A percentile compares a stretch with the other conserved stretches of the same genome.
phyloP scores from a whole-genome alignment of 2,888 invertebrate species.

The Sminthurides aquaticus region DNA sequence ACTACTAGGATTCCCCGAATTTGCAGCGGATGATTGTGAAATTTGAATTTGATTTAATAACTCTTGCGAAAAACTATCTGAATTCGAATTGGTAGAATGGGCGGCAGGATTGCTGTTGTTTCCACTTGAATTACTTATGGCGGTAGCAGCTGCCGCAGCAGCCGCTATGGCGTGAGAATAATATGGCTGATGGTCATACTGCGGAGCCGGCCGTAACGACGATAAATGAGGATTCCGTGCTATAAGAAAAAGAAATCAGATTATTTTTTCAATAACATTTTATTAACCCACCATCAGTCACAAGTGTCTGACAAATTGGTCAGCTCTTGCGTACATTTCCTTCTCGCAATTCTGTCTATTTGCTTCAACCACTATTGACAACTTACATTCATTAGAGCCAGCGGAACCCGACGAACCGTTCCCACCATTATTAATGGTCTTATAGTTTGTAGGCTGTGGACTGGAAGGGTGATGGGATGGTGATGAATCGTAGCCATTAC shows the following conservation, averaged over 20 bases:
- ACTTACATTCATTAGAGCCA: constrained; percentile 15
- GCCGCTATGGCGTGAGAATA: constrained; percentile 14
- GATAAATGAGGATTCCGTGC: constrained; percentile 24
- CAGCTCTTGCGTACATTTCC: too few relatives aligned
- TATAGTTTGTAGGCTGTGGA: constrained; percentile 24
- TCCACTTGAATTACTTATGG: constrained; percentile 13
- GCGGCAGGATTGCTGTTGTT: constrained; percentile 19
- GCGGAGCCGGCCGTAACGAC: constrained; percentile 15
- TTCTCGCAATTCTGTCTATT: not conserved
- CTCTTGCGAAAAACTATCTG: constrained; percentile 24
- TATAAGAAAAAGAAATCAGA: not conserved
- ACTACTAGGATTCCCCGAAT: constrained; percentile 13
- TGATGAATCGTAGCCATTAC: constrained; percentile 22
- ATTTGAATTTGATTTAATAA: constrained; percentile 17
- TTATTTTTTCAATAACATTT: not conserved
- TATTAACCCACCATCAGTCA: not conserved
- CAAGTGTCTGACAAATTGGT: too few relatives aligned
- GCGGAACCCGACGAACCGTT: constrained; percentile 11
- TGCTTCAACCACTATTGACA: not conserved
- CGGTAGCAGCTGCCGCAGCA: constrained; percentile 16
- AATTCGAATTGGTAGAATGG: constrained; percentile 17
- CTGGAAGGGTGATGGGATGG: constrained; percentile 24
- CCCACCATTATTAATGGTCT: constrained; percentile 23
- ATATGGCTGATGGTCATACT: constrained; percentile 24
- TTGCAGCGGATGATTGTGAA: constrained; percentile 13